Base-by-base conservation (phyloP, 2,797 vertebrate genomes). In the Hippoglossus hippoglossus region DNA sequence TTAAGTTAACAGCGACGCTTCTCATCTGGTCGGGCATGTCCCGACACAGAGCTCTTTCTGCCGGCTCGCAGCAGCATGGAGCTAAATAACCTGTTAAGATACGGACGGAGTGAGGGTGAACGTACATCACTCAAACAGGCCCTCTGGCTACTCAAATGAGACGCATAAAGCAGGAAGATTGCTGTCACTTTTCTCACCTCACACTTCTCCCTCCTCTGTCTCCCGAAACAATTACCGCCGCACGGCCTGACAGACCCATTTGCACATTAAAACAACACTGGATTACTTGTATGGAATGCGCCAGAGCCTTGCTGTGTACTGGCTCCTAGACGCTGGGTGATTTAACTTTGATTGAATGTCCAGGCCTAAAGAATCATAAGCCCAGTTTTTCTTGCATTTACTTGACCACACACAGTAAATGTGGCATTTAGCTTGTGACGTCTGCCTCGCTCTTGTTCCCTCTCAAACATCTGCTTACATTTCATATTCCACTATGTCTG, bases 401-500 rank as follows among this genome's bases (percentile, higher is more conserved):
- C 71, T 82, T 90, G 88, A 89, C 87, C 87, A 90, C 87, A 89
- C 89, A 75, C 88, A 86, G 88, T 89, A 92, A 91, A 92, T 91
- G 88, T 85, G 84, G 86, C 83, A 69, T 86, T 83, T 67, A 80
- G 79, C 76, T 76, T 50, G 76, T 87, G 87, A 91, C 84, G 80
- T 90, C 87, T 74, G 79, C 86, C 63, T 73, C 36, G 25, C 67
- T 81, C 80, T 68, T 66, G 19, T 77, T 77, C 70, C 64, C 71
- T 81, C 71, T 85, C 68, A 75, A 90, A 91, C 91, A 90, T 92
- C 87, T 92, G 90, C 90, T 92, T 92, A 89, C 73, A 83, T 91
- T 93, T 92, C 89, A 92, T 90, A 91, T 91, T 90, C 89, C 84
- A 83, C 87, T 71, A 71, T 73, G 88, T 87, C 86, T 86, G 90